Conservation (phyloP, 2,113 vertebrate genomes). For the Cynopterus brachyotis region DNA sequence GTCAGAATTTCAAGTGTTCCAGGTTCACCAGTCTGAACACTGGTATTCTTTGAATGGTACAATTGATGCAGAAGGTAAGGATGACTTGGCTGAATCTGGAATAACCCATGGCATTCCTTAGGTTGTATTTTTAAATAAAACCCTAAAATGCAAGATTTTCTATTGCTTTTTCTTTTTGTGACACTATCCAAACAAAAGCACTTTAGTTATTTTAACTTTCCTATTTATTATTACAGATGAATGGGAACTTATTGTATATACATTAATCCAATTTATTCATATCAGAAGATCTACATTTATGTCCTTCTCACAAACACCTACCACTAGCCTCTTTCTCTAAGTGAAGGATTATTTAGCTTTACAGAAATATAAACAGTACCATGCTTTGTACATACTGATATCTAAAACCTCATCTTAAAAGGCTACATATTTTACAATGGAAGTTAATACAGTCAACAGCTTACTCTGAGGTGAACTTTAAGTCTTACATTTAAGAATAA, state of each 20-base stretch:
- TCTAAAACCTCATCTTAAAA: slow-evolving; percentile 29
- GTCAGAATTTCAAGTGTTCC: background rate
- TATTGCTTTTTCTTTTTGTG: background rate
- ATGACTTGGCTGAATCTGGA: background rate
- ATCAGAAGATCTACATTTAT: slow-evolving; percentile 13
- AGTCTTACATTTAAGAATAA: background rate
- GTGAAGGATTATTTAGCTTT: slow-evolving; percentile 41
- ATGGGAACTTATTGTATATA: slow-evolving; percentile 36
- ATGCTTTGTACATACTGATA: background rate
- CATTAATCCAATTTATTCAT: slow-evolving; percentile 10
- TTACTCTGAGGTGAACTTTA: slow-evolving; percentile 6
- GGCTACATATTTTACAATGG: background rate
- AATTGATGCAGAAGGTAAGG: background rate
- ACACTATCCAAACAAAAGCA: background rate
- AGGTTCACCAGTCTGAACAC: background rate
- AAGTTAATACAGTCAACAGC: background rate
- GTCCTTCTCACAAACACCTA: background rate
- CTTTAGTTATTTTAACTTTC: slow-evolving; percentile 30
- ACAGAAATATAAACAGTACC: background rate
- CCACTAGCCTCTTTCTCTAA: slow-evolving; percentile 24
- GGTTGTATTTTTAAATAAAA: slow-evolving; percentile 28
- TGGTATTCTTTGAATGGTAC: background rate
- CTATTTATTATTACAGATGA: slow-evolving; percentile 15
- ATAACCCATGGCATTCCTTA: background rate
- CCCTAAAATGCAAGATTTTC: background rate